A percentile compares a stretch with the other conserved stretches of the same genome.
Evolutionary conservation across 2,113 vertebrate genomes (phyloP).

Genomic region (Pleuronectes platessa): DNA sequence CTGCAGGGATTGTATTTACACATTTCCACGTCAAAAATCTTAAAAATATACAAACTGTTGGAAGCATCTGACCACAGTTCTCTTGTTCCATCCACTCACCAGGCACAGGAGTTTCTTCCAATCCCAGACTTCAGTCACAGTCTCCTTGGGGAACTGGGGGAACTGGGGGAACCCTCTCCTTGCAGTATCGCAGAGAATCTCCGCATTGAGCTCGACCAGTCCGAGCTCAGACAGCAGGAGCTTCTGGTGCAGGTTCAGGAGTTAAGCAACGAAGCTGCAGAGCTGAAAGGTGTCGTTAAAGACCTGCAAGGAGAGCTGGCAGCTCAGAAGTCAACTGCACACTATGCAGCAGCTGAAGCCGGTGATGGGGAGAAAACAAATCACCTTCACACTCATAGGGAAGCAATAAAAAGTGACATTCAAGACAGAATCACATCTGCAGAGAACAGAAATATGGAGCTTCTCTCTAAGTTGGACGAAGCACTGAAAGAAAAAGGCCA

Average conservation of each 20-base stretch:
- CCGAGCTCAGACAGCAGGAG: conserved; percentile 87
- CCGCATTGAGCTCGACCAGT: conserved; percentile 90
- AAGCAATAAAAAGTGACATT: conserved; percentile 66
- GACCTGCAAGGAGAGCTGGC: conserved; percentile 82
- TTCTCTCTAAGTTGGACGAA: conserved; percentile 74
- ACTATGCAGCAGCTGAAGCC: conserved; percentile 57
- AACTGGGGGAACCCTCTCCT: conserved; percentile 70
- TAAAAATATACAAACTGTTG: background rate
- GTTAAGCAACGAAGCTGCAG: conserved; percentile 76
- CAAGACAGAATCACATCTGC: conserved; percentile 70
- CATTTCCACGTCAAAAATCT: too few relatives aligned
- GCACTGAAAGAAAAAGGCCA: conserved; percentile 75
- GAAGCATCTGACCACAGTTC: background rate
- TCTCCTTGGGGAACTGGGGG: conserved; percentile 81
- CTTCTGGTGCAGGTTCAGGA: conserved; percentile 79
- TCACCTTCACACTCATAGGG: conserved; percentile 68
- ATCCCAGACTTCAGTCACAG: conserved; percentile 84
- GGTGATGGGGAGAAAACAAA: conserved; percentile 66
- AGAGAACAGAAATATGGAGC: conserved; percentile 82
- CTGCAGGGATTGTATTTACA: too few relatives aligned
- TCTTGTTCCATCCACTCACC: conserved; percentile 32
- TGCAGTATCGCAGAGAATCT: conserved; percentile 88
- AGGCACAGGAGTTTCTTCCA: conserved; percentile 87
- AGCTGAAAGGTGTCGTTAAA: conserved; percentile 77
- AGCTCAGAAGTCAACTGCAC: conserved; percentile 64